Evolutionary conservation across 2,113 vertebrate species (phyloP).

Genomic region (Pavo muticus): DNA sequence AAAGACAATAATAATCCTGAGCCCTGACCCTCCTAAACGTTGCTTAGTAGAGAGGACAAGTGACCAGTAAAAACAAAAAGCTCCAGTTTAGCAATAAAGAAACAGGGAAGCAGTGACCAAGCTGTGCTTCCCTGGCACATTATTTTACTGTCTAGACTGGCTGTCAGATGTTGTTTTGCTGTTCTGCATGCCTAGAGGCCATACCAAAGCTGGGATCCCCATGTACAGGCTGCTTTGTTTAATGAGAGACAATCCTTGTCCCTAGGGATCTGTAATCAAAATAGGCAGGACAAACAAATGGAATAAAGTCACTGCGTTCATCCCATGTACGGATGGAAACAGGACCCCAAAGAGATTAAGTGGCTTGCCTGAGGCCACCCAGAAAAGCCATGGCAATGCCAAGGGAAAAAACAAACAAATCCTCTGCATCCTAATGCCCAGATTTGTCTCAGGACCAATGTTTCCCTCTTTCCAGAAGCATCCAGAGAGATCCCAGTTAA

Average conservation of each 20-base stretch:
- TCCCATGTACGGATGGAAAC: not conserved
- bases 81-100: not conserved
- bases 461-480: not conserved
- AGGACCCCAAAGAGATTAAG: conserved; percentile 35
- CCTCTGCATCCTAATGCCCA: not conserved
- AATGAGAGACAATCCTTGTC: conserved; percentile 36
- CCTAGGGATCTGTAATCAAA: conserved; percentile 43
- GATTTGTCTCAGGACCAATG: not conserved
- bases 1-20: not conserved
- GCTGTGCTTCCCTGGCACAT: conserved; percentile 1
- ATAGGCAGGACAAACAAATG: conserved; percentile 44
- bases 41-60: not conserved
- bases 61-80: not conserved
- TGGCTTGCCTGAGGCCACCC: conserved; percentile 26
- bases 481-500: not conserved
- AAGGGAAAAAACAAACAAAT: not conserved
- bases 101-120: conserved; percentile 1
- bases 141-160: conserved; percentile 51
- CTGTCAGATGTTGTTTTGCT: conserved; percentile 50
- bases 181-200: conserved; percentile 23
- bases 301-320: not conserved
- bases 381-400: conserved; percentile 18
- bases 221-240: conserved; percentile 16
- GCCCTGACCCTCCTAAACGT: not conserved
- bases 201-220: conserved; percentile 49